phyloP scores from a whole-genome alignment of 2,797 vertebrate genomes.

The Emys orbicularis region DNA sequence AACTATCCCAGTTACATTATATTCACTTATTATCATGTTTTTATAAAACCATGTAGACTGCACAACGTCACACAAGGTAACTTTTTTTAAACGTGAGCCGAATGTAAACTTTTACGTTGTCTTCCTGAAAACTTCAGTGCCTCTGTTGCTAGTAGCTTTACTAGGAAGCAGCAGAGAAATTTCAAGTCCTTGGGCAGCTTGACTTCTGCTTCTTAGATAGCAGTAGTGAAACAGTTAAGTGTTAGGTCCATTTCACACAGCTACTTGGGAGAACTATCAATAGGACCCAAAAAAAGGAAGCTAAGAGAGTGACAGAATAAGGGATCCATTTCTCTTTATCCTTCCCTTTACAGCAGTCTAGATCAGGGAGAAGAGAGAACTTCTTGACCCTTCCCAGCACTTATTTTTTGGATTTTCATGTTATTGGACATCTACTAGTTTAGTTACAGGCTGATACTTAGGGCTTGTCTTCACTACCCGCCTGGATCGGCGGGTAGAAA shows the following conservation, averaged over 20 bases:
- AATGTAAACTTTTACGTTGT: not conserved
- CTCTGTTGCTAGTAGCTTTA: not conserved
- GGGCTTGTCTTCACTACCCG: no score
- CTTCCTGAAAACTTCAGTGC: not conserved
- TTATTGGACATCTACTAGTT: no score
- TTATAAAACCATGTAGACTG: no score
- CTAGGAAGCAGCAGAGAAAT: not conserved
- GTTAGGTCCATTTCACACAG: not conserved
- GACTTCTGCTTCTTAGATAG: not conserved
- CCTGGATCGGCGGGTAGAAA: no score
- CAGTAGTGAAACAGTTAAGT: not conserved
- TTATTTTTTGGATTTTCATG: no score
- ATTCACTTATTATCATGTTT: no score
- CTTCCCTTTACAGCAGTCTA: not conserved
- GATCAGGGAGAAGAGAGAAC: not conserved
- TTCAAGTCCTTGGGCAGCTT: not conserved
- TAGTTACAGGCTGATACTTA: not conserved
- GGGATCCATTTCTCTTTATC: not conserved
- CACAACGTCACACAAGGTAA: no score
- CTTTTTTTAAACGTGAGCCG: not conserved
- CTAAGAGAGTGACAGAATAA: not conserved
- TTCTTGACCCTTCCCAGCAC: not conserved
- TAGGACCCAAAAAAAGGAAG: not conserved
- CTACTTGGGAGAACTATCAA: not conserved
- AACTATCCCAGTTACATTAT: no score